Percentiles rank a stretch among this genome's conserved stretches.
These are phyloP conservation scores for Monarcha castaneiventris DNA, from an alignment of 2,113 vertebrate species.

Conservation along the genomic window DNA sequence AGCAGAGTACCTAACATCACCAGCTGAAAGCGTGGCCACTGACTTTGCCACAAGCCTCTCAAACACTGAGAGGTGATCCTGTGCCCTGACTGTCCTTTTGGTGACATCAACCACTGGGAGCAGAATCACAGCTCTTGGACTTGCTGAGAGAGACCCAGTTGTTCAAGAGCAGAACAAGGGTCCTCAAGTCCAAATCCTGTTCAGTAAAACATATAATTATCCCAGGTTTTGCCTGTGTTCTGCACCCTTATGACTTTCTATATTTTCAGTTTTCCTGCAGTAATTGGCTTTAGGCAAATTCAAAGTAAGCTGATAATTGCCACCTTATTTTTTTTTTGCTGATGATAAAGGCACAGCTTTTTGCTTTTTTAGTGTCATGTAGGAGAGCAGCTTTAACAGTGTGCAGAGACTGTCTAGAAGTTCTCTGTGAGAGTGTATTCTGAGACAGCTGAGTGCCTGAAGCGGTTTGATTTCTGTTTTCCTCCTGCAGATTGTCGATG, in stretches of 20 bases:
- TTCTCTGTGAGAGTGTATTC: background rate
- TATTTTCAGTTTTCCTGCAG: background rate
- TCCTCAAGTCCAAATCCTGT: background rate
- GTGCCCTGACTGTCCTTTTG: background rate
- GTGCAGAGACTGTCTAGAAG: background rate
- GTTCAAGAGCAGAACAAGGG: background rate
- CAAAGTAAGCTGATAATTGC: background rate
- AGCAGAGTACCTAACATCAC: background rate
- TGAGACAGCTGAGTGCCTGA: background rate
- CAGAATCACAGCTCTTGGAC: background rate
- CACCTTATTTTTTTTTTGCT: background rate
- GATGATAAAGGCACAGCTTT: background rate
- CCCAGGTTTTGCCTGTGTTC: background rate
- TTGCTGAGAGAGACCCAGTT: background rate
- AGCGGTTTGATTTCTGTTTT: background rate
- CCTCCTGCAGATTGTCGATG: constrained; percentile 84
- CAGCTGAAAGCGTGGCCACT: background rate
- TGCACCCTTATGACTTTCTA: fast-evolving
- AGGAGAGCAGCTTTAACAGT: background rate
- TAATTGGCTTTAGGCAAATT: background rate
- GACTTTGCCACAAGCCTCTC: background rate
- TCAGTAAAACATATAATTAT: background rate
- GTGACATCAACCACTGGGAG: fast-evolving
- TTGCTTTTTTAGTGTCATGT: background rate
- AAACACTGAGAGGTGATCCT: background rate